phyloP scores from a whole-genome alignment of 2,797 vertebrate species.

The Alcedo atthis region DNA sequence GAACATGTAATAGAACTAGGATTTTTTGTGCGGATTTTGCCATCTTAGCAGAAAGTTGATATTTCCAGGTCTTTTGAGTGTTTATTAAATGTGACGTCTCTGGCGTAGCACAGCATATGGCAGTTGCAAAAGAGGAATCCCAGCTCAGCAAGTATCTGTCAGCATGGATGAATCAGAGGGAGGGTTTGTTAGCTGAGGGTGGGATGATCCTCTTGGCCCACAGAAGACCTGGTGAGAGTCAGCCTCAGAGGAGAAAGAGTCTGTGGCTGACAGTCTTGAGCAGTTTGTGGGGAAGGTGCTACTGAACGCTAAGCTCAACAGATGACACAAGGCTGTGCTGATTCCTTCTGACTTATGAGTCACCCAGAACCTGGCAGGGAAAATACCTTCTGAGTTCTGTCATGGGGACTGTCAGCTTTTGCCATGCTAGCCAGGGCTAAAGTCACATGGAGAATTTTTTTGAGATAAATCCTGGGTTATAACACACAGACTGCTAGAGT shows the following conservation, averaged over 20 bases:
- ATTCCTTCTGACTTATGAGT: background rate
- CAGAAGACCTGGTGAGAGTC: background rate
- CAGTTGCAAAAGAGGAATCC: background rate
- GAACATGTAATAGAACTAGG: background rate
- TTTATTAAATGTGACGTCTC: background rate
- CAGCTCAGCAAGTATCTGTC: background rate
- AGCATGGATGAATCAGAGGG: background rate
- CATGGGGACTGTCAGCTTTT: background rate
- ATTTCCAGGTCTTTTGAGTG: background rate
- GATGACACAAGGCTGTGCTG: background rate
- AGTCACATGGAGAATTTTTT: background rate
- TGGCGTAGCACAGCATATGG: background rate
- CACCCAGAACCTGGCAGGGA: background rate
- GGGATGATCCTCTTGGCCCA: background rate
- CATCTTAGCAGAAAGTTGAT: background rate
- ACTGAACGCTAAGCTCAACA: background rate
- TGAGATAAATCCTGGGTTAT: background rate
- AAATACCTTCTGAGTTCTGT: background rate
- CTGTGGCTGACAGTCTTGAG: background rate
- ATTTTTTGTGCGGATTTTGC: background rate
- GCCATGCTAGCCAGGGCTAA: background rate
- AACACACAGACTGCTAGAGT: background rate
- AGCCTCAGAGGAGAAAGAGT: background rate
- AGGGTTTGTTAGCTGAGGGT: background rate
- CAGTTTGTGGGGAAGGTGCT: background rate